Conservation (phyloP, 2,888 invertebrate species). For the Drosophila falleni region DNA sequence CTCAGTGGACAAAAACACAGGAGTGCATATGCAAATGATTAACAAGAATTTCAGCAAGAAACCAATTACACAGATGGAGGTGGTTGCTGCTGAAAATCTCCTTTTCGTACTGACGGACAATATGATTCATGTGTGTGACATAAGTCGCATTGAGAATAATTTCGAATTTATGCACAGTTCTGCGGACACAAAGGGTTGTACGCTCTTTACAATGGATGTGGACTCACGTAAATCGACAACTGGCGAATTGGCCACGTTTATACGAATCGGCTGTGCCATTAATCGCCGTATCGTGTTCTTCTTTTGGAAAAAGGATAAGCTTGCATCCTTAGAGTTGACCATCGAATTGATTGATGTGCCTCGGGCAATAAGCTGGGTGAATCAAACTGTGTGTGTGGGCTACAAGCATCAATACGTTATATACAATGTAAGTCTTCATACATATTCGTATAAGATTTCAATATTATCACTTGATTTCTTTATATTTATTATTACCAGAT, state of each 20-base stretch:
- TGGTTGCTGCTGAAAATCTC: constrained; percentile 90
- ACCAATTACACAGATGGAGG: constrained; percentile 95
- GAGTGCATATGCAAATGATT: constrained; percentile 93
- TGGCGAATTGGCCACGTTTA: constrained; percentile 91
- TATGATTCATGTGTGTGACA: constrained; percentile 92
- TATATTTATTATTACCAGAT: constrained; percentile 64
- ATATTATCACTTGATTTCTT: background rate
- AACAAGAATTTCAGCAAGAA: constrained; percentile 97
- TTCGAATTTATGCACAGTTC: constrained; percentile 92
- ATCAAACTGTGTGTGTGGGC: constrained; percentile 94
- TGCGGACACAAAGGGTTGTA: constrained; percentile 94
- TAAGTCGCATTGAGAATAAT: constrained; percentile 89
- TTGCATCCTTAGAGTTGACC: constrained; percentile 91
- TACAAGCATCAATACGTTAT: constrained; percentile 93
- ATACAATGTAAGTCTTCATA: constrained; percentile 88
- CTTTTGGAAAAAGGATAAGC: constrained; percentile 92
- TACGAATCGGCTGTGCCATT: constrained; percentile 95
- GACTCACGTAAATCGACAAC: constrained; percentile 87
- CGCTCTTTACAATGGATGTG: constrained; percentile 93
- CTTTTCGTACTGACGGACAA: constrained; percentile 88
- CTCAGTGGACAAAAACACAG: constrained; percentile 90
- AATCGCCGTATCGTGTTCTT: constrained; percentile 94
- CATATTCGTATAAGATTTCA: background rate
- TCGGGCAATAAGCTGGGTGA: constrained; percentile 92
- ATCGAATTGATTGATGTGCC: constrained; percentile 93